These are phyloP conservation scores for Philaethria dido DNA, from an alignment of 2,888 invertebrate species.

Conservation along the genomic window DNA sequence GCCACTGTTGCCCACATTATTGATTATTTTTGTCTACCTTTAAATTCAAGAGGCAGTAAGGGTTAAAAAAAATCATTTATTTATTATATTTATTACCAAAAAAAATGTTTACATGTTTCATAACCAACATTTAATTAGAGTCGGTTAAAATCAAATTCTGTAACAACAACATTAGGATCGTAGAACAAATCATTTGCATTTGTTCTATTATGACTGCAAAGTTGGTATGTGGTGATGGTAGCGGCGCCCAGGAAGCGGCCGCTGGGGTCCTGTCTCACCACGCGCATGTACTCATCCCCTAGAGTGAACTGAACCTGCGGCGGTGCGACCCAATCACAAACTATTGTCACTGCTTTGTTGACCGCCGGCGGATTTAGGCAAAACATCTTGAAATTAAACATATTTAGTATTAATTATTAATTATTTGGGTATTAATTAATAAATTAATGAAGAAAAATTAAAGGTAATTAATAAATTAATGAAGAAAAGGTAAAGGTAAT, in stretches of 20 bases:
- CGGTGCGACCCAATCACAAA: conserved; percentile 73
- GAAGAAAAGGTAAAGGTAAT: no score
- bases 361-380: conserved; percentile 67
- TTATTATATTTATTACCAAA: neutral
- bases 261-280: conserved; percentile 66
- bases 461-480: no score
- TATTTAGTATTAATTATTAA: neutral
- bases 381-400: conserved; percentile 60
- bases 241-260: conserved; percentile 65
- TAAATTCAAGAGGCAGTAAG: no score
- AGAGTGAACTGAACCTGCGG: conserved; percentile 69
- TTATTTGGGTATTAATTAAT: no score
- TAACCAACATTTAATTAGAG: neutral
- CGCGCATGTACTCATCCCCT: conserved; percentile 69
- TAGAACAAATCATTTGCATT: conserved; percentile 27
- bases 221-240: conserved; percentile 67
- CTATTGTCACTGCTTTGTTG: conserved; percentile 61
- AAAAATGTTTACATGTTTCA: neutral
- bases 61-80: neutral
- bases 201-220: conserved; percentile 62
- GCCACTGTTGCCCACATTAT: no score
- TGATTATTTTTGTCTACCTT: no score
- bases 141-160: conserved; percentile 11
- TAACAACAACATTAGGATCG: neutral
- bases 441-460: no score